Conservation (phyloP, 1,140 invertebrate genomes). For the Drosophila parabipectinata region DNA sequence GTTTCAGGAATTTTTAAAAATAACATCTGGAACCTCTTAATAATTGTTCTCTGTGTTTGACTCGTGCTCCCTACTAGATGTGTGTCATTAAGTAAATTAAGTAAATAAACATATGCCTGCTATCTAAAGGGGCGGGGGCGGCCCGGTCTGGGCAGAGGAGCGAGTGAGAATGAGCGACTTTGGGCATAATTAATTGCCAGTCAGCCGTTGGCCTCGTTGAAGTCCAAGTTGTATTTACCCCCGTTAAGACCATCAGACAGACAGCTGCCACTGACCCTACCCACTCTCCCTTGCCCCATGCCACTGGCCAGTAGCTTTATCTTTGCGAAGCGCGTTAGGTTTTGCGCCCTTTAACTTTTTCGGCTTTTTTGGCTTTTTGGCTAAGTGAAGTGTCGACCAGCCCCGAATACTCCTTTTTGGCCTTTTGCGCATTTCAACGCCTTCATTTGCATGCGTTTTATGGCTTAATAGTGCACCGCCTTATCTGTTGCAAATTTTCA, state of each 20-base stretch:
- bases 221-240: constrained; percentile 51
- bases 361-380: constrained; percentile 5
- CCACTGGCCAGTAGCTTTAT: constrained; percentile 37
- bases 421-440: constrained; percentile 78
- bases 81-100: constrained; percentile 83
- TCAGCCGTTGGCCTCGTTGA: constrained; percentile 71
- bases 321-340: constrained; percentile 74
- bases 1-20: not conserved
- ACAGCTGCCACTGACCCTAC: constrained; percentile 47
- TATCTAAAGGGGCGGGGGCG: constrained; percentile 4
- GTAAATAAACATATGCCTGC: constrained; percentile 83
- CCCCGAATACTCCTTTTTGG: constrained; percentile 19
- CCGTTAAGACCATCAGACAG: constrained; percentile 18
- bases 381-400: constrained; percentile 34
- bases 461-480: constrained; percentile 73
- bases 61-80: constrained; percentile 48
- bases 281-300: constrained; percentile 17
- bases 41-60: constrained; percentile 19
- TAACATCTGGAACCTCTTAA: not conserved
- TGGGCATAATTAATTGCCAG: constrained; percentile 80
- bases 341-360: constrained; percentile 73
- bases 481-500: constrained; percentile 70
- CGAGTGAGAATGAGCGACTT: constrained; percentile 59
- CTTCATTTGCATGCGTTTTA: constrained; percentile 83
- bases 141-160: not conserved